A percentile compares a stretch with the other conserved stretches of the same genome.
These are phyloP conservation scores for Micropterix aruncella DNA, from an alignment of 2,888 invertebrate species.

Conservation along the genomic window DNA sequence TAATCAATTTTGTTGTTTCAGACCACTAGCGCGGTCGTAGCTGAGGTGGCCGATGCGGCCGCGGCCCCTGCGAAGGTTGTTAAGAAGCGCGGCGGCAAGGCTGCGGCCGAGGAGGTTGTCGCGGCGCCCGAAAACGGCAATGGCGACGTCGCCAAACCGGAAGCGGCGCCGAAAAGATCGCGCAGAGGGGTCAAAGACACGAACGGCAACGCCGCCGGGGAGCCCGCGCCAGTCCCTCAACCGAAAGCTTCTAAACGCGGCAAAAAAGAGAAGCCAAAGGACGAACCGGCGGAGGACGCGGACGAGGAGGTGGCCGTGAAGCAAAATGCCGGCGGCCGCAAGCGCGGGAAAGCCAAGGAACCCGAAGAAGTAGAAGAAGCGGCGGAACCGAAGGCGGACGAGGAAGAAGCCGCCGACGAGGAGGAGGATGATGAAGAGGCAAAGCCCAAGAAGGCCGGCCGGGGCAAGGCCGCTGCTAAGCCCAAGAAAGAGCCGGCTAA, in stretches of 20 bases:
- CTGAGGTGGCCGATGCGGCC: not conserved
- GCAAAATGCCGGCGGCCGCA: not conserved
- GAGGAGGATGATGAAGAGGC: not conserved
- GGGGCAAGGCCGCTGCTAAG: not conserved
- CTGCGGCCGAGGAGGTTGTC: not conserved
- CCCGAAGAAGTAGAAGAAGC: not conserved
- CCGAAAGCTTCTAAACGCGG: no score
- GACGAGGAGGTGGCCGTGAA: not conserved
- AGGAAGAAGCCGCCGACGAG: not conserved
- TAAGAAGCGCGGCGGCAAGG: not conserved
- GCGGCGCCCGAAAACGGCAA: not conserved
- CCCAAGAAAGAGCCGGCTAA: not conserved
- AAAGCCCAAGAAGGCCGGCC: not conserved
- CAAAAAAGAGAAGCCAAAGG: no score
- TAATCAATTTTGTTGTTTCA: no score
- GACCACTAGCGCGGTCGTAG: no score
- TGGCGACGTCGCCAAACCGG: not conserved
- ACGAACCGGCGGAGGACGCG: not conserved
- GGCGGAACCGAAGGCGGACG: not conserved
- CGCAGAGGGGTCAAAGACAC: not conserved
- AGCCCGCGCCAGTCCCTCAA: no score
- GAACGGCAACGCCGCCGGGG: not conserved
- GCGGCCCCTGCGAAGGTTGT: not conserved
- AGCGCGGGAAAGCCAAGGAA: not conserved
- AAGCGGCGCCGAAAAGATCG: not conserved